phyloP scores from a whole-genome alignment of 2,113 vertebrate genomes.

The Poeciliopsis prolifica region DNA sequence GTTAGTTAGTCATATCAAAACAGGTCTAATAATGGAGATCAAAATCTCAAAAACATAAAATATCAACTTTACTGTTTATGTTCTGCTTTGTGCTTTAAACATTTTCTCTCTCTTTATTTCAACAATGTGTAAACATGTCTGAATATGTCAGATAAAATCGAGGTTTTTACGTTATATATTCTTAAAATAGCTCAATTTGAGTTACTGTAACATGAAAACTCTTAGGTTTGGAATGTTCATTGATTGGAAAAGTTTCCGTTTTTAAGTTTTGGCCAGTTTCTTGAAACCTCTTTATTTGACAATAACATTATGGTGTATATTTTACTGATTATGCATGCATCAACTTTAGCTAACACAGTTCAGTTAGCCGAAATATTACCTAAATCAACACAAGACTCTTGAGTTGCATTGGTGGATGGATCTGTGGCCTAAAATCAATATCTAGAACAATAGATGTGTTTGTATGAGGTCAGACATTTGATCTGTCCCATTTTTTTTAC shows the following conservation, averaged over 20 bases:
- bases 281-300: neutral
- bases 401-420: neutral
- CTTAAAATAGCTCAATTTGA: neutral
- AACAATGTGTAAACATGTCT: neutral
- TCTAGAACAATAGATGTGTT: neutral
- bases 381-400: neutral
- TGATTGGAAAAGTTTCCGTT: neutral
- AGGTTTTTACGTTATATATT: neutral
- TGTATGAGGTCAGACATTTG: neutral
- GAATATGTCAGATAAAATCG: neutral
- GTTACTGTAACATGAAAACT: neutral
- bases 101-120: neutral
- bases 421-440: neutral
- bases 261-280: neutral
- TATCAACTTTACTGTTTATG: neutral
- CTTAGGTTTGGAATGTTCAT: neutral
- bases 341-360: neutral
- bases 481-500: too few relatives aligned
- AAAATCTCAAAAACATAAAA: neutral
- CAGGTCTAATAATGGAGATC: neutral
- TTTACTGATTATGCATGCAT: neutral
- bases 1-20: too few relatives aligned
- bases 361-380: neutral
- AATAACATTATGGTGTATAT: neutral
- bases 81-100: neutral